Evolutionary conservation across 2,113 vertebrate species (phyloP), one percentile per base, ranked within the genome.

Genomic region (Lycaon pictus): DNA sequence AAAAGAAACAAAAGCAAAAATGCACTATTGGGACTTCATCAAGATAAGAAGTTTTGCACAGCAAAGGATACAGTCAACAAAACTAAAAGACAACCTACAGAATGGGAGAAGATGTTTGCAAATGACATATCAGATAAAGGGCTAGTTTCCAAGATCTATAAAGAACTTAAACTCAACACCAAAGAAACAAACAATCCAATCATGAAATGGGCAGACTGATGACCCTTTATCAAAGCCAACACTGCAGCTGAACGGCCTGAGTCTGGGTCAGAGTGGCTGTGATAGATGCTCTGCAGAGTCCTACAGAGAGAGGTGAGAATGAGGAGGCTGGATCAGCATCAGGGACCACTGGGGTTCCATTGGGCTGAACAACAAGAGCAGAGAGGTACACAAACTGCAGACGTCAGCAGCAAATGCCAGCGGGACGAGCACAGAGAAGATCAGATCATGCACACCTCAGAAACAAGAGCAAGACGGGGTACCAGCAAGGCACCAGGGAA

Each of bases 381-480:
- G 22, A 29, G 53, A 86, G 4, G 27, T 69, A 51, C 0, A 37
- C 8, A 7, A 5, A 6, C 2, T 8, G 2, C 16, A 15, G 9
- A 63, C 0, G 1, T 72, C 9, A 72, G 71, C 12, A 11, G 19
- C 16, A 32, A 69, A 65, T 12, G 17, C 12, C 55, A 35, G 20
- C 25, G 17, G 11, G 3, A 0, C 3, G 9, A 25, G 25, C 77
- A 3, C 37, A 25, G 15, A 51, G 74, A 84, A 23, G 27, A 3
- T 22, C 25, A 32, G 17, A 63, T n/a, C 4, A 9, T 23, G 12
- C 17, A 51, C 11, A 72, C 6, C n/a, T 23, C 4, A 3, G 7
- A 10, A 56, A 11, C 0, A 0, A 1, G 15, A 56, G 13, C 0
- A 0, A 2, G 74, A 3, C 1, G 48, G 48, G 48, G 48, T 29